These are phyloP conservation scores for Steinernema carpocapsae DNA, from an alignment of 2,888 invertebrate species.

Conservation along the genomic window DNA sequence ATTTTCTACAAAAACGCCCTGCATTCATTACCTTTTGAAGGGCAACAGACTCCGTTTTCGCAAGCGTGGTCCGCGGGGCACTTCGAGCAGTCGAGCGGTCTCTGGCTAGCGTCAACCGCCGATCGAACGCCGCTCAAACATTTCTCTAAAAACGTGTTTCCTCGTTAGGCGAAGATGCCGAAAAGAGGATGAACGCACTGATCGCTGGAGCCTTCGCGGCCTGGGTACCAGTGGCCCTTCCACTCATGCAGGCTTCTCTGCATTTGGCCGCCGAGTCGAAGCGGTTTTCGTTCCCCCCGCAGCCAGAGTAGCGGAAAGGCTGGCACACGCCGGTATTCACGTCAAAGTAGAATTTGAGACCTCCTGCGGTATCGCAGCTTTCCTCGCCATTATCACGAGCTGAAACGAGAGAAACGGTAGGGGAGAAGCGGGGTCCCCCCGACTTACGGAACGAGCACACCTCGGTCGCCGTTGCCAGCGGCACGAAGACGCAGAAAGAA, in stretches of 20 bases:
- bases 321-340: constrained; percentile 59
- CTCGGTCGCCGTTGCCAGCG: constrained; percentile 4
- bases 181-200: constrained; percentile 8
- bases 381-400: constrained; percentile 55
- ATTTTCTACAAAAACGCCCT: too few relatives aligned
- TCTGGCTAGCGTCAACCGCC: constrained; percentile 43
- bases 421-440: background rate
- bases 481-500: constrained; percentile 1
- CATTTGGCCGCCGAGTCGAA: constrained; percentile 58
- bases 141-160: constrained; percentile 29
- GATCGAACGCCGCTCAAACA: constrained; percentile 46
- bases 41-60: constrained; percentile 57
- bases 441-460: constrained; percentile 14
- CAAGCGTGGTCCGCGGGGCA: constrained; percentile 64
- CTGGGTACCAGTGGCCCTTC: constrained; percentile 35
- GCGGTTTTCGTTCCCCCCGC: constrained; percentile 61
- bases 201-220: constrained; percentile 36
- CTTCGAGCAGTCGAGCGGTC: constrained; percentile 49
- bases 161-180: background rate
- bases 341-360: constrained; percentile 61
- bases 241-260: constrained; percentile 42
- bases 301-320: constrained; percentile 65
- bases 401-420: constrained; percentile 15
- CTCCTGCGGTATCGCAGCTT: constrained; percentile 54
- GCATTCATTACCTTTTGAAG: constrained; percentile 55